A percentile compares a stretch with the other conserved stretches of the same genome.
phyloP scores from a whole-genome alignment of 1,140 invertebrate genomes.

The Odontomachus brunneus region DNA sequence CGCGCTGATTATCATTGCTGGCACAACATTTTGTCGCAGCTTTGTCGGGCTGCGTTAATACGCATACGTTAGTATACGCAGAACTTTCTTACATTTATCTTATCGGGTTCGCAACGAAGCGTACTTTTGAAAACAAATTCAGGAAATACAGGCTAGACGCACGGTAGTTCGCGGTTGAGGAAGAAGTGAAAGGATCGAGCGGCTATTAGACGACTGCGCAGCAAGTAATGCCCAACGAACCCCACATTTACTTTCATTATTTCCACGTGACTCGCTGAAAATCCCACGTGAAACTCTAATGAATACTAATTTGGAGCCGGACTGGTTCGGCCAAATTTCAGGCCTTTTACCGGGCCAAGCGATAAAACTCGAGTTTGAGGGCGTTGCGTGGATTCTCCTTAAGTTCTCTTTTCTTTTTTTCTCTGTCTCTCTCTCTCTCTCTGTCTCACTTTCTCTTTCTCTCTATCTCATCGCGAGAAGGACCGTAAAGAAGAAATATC shows the following conservation, averaged over 20 bases:
- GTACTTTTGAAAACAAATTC: constrained; percentile 8
- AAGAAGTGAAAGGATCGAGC: constrained; percentile 65
- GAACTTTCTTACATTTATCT: no score
- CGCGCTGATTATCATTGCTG: no score
- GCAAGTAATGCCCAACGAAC: constrained; percentile 71
- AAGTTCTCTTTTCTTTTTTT: no score
- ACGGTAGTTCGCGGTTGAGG: constrained; percentile 23
- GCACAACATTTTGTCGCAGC: no score
- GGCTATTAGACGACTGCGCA: constrained; percentile 77
- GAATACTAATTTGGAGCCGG: constrained; percentile 80
- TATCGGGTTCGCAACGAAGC: background rate
- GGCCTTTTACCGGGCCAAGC: constrained; percentile 35
- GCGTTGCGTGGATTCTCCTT: constrained; percentile 36
- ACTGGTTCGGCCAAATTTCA: constrained; percentile 66
- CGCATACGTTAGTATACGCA: no score
- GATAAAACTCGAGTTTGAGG: constrained; percentile 35
- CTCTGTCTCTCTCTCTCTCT: background rate
- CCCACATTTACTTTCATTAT: constrained; percentile 84
- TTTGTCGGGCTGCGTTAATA: no score
- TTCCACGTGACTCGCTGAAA: constrained; percentile 84
- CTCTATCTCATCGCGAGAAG: constrained; percentile 1
- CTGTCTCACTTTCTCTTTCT: no score
- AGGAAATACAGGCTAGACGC: background rate
- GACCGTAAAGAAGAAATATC: constrained; percentile 27
- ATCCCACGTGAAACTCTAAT: constrained; percentile 80